Evolutionary conservation across 1,140 invertebrate species (phyloP), one percentile per base, ranked within the genome.

Genomic region (Zaprionus gabonicus): DNA sequence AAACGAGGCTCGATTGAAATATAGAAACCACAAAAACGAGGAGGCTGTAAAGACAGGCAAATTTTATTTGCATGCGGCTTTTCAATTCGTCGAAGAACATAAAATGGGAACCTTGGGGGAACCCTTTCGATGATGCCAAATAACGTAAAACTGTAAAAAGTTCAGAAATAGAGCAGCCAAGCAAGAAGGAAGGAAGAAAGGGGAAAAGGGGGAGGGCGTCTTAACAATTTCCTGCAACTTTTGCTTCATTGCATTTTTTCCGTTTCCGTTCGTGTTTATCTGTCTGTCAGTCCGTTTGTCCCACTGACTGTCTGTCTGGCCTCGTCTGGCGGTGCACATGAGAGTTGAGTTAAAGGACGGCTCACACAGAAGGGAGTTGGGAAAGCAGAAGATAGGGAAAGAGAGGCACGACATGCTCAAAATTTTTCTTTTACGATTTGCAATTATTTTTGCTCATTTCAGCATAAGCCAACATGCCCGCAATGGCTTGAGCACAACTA

Each of bases 371-470:
- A 31, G 7, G 0, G 7, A 31, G 28, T 31, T 31, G 28, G 7
- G 28, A 0, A 58, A 63, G 38, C 46, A 62, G 20, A 49, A 34
- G 9, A 41, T 15, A 6, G n/a, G 2, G 66, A 73, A 56, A 69
- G 71, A 20, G 62, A 53, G 60, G 31, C 76, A 78, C 72, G 78
- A 79, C 67, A 79, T 83, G 57, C 79, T 84, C 76, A 53, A 85
- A 79, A 69, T 74, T 77, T 51, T 60, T 80, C 77, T 80, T 88
- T 88, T 88, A 88, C 84, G 84, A 88, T 88, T 88, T 79, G 84
- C 84, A 88, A 88, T 88, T 88, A 88, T 88, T 88, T 88, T 88
- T 88, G 84, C 84, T 90, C 84, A 88, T 90, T 88, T 88, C 84
- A 88, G 81, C 84, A 88, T 85, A 88, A 88, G 78, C 85, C 81